Evolutionary conservation across 2,797 vertebrate genomes (phyloP).

Genomic region (Lateolabrax maculatus): DNA sequence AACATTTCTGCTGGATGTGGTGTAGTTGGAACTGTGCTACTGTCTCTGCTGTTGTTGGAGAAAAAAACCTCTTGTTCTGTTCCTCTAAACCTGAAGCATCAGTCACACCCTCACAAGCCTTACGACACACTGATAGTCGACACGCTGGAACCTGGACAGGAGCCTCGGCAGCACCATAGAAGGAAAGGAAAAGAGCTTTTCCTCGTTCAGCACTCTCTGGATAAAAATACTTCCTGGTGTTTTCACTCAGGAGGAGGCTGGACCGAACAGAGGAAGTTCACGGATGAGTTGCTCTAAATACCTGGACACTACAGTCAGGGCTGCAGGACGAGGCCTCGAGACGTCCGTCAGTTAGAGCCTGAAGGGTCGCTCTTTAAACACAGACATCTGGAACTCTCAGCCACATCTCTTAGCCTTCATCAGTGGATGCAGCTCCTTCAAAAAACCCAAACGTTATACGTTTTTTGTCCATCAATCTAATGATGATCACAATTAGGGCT

Average conservation of each 20-base stretch:
- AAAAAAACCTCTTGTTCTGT: not conserved
- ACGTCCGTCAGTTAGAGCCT: not conserved
- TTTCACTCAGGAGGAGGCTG: conserved; percentile 37
- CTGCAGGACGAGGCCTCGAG: conserved; percentile 30
- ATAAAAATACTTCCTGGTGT: conserved; percentile 48
- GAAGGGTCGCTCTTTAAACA: not conserved
- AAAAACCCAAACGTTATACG: no score
- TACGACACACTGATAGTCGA: conserved; percentile 47
- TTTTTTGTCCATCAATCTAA: not conserved
- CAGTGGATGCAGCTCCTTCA: not conserved
- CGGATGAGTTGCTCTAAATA: conserved; percentile 11
- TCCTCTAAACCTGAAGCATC: conserved; percentile 37
- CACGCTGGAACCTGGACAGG: conserved; percentile 44
- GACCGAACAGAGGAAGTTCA: conserved; percentile 6
- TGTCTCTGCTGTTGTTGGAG: not conserved
- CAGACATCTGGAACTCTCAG: not conserved
- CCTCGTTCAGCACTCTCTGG: not conserved
- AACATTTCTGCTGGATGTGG: conserved; percentile 34
- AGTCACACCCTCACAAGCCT: not conserved
- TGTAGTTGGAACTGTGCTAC: conserved; percentile 8
- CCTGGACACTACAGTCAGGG: conserved; percentile 24
- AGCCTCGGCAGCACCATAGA: conserved; percentile 48
- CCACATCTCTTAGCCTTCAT: not conserved
- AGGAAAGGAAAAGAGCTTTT: not conserved
- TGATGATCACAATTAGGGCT: not conserved